Base-by-base conservation (phyloP, 37 sponge, comb jelly and placozoan genomes). In the Hexactinellida sp. region DNA sequence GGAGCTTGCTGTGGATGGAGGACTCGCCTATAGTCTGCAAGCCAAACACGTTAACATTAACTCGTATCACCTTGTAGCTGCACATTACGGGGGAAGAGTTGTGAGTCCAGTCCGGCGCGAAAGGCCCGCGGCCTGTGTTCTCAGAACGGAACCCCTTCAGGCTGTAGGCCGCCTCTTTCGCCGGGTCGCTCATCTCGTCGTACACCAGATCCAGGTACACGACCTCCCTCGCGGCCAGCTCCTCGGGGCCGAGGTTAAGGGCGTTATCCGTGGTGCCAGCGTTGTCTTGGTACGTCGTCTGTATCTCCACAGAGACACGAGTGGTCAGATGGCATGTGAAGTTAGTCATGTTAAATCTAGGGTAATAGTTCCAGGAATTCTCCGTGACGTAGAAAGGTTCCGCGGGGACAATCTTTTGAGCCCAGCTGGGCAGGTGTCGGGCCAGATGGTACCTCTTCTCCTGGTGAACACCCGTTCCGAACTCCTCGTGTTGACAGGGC, bases 351-450 rank as follows among this genome's bases (percentile, higher is more conserved):
- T 83, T 85, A 13, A 89, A 91, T 84, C 38, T 87, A 25, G 93
- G 93, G 38, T 91, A 93, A 39, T 85, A 93, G 55, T 93, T 93
- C 93, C 93, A 93, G 19, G 91, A 87, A 76, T 93, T 93, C 88
- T 93, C 93, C 32, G 86, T 91, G 24, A 93, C 76, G 87, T 91
- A 91, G 54, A 93, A 87, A 10, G 76, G 76, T 19, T 91, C 39
- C 9, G 83, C 87, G 1, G 93, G 93, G 9, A 93, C 85, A 84
- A 91, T 84, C 21, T 83, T 54, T 28, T 88, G 91, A 0, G 82
- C 83, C 93, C 93, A 93, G 23, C 37, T 36, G 36, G 93, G 93
- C 55, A 93, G 54, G 38, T 87, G 90, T 3, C 86, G 87, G 16
- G 89, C 82, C 35, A 93, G 84, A 54, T 93, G 87, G 0, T 91